Evolutionary conservation across 2,888 invertebrate genomes (phyloP).

Genomic region (Pyrrhia umbra): DNA sequence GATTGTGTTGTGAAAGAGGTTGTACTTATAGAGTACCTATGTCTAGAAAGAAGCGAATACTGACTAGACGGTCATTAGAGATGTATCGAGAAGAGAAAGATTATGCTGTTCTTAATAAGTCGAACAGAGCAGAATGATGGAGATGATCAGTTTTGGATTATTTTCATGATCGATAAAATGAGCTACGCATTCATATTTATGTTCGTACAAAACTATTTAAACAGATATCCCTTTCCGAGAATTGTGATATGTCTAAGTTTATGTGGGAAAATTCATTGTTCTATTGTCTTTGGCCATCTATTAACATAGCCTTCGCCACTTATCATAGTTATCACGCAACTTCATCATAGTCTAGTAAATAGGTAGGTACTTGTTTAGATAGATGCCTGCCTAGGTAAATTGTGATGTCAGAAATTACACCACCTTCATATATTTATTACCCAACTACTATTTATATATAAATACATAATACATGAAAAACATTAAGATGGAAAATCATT

Average conservation of each 20-base stretch:
- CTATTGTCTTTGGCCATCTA: conserved; percentile 83
- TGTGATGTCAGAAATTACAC: conserved; percentile 38
- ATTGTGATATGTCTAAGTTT: conserved; percentile 77
- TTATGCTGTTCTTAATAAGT: too few species aligned
- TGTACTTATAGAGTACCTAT: too few species aligned
- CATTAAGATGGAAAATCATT: too few species aligned
- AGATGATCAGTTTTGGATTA: conserved; percentile 5
- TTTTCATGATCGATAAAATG: conserved; percentile 28
- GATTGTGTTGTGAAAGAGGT: too few species aligned
- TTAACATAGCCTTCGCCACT: conserved; percentile 79
- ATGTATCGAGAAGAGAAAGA: too few species aligned
- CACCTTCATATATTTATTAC: background rate
- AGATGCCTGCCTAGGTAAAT: conserved; percentile 21
- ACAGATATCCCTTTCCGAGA: conserved; percentile 73
- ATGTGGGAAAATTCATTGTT: conserved; percentile 87
- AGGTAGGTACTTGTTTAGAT: conserved; percentile 28
- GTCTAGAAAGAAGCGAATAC: too few species aligned
- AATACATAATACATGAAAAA: too few species aligned
- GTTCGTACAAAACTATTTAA: conserved; percentile 48
- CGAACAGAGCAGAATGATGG: background rate
- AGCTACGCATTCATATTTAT: conserved; percentile 9
- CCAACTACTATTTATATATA: too few species aligned
- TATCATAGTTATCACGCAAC: conserved; percentile 82
- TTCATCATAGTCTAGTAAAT: conserved; percentile 61
- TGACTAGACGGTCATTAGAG: too few species aligned